Evolutionary conservation across 2,797 vertebrate genomes (phyloP).

Genomic region (Cryptoprocta ferox): DNA sequence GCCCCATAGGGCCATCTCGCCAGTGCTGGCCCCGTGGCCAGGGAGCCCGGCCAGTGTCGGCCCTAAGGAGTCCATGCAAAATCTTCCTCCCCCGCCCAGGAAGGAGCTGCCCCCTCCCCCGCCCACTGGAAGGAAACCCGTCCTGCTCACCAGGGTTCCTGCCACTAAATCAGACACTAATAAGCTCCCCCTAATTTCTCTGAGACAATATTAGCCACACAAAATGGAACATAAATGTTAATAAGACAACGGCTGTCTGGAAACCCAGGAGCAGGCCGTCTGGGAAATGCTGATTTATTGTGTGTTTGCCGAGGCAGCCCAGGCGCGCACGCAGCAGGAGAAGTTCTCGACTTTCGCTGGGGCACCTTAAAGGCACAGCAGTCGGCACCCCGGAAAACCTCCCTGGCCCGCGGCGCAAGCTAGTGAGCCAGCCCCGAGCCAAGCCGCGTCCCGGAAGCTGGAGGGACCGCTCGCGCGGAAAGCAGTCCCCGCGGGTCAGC

Average conservation of each 20-base stretch:
- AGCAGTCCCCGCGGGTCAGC: neutral
- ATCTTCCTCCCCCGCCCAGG: neutral
- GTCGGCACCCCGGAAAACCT: neutral
- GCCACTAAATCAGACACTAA: slow-evolving; percentile 80
- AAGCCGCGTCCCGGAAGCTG: rapidly evolving
- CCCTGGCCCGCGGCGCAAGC: rapidly evolving
- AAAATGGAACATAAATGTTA: slow-evolving; percentile 86
- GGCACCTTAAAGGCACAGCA: slow-evolving; percentile 75
- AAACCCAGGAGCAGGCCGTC: slow-evolving; percentile 81
- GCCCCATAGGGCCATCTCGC: neutral
- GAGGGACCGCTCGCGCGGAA: rapidly evolving
- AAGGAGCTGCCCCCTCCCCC: neutral
- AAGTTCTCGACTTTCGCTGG: neutral
- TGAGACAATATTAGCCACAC: slow-evolving; percentile 81
- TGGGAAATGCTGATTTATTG: slow-evolving; percentile 82
- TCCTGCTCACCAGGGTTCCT: slow-evolving; percentile 20
- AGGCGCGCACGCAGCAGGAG: slow-evolving; percentile 70
- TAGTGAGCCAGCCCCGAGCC: rapidly evolving
- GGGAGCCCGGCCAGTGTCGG: rapidly evolving
- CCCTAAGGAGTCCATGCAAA: neutral
- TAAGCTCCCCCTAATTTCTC: slow-evolving; percentile 85
- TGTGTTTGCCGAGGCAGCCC: slow-evolving; percentile 79
- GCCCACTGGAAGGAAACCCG: slow-evolving; percentile 64
- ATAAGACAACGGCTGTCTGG: slow-evolving; percentile 83
- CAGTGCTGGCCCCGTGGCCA: neutral